Percentiles rank a stretch among this genome's conserved stretches.
phyloP scores from a whole-genome alignment of 2,888 invertebrate species.

The Eubasilissa splendida region DNA sequence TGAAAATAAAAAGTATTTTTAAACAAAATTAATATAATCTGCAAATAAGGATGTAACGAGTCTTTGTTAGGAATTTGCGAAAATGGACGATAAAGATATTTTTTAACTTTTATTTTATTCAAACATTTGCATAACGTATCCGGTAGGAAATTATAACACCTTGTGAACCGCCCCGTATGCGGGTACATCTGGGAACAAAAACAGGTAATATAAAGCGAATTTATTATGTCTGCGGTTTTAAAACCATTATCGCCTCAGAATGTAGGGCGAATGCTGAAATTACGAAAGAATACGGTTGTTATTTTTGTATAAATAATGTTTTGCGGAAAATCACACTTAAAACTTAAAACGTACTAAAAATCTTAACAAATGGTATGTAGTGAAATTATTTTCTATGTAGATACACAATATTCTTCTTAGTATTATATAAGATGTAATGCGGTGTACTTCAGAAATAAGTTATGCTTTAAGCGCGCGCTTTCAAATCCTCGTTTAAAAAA shows the following conservation, averaged over 20 bases:
- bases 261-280: slow-evolving; percentile 8
- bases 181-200: slow-evolving; percentile 34
- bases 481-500: no score
- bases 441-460: no score
- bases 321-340: no score
- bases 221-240: slow-evolving; percentile 39
- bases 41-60: slow-evolving; percentile 14
- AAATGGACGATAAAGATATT: slow-evolving; percentile 33
- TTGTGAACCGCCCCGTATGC: slow-evolving; percentile 29
- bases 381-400: no score
- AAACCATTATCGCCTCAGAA: slow-evolving; percentile 30
- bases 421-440: no score
- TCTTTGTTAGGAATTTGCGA: slow-evolving; percentile 1
- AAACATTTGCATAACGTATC: slow-evolving; percentile 41
- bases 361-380: no score
- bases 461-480: no score
- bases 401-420: no score
- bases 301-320: background rate
- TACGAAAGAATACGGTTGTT: slow-evolving; percentile 23
- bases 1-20: no score
- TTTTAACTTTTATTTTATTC: slow-evolving; percentile 36
- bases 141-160: slow-evolving; percentile 42
- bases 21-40: slow-evolving; percentile 5
- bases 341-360: no score
- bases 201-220: slow-evolving; percentile 39